phyloP scores from a whole-genome alignment of 2,797 vertebrate genomes.

The Podargus strigoides region DNA sequence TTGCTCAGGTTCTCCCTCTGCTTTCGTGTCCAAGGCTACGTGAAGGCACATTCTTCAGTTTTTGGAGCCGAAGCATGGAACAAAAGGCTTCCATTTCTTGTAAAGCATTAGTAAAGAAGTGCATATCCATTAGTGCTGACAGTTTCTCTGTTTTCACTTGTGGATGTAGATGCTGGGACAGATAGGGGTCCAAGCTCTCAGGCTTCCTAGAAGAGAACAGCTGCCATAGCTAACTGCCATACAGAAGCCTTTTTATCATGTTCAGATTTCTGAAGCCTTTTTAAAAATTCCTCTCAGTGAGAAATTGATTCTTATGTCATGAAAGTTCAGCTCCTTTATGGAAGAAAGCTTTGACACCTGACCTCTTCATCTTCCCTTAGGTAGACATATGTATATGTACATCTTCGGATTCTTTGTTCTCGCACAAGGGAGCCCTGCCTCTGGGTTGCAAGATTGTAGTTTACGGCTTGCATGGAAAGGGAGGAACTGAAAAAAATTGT shows the following conservation, averaged over 20 bases:
- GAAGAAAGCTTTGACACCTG: background rate
- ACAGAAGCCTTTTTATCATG: background rate
- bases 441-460: background rate
- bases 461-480: background rate
- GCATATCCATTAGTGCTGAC: background rate
- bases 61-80: background rate
- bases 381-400: background rate
- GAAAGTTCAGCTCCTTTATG: background rate
- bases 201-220: background rate
- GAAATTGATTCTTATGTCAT: background rate
- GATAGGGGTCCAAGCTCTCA: background rate
- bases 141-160: background rate
- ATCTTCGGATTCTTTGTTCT: background rate
- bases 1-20: background rate
- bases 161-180: background rate
- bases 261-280: background rate
- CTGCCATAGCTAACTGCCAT: background rate
- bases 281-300: background rate
- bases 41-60: background rate
- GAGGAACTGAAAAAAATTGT: background rate
- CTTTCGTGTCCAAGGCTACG: rapidly evolving
- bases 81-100: background rate
- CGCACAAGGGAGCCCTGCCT: background rate
- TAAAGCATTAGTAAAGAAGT: background rate
- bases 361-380: background rate